Percentiles rank a stretch among this genome's conserved stretches.
Conservation (phyloP, 2,797 vertebrate species). For the Lacerta viridis region DNA sequence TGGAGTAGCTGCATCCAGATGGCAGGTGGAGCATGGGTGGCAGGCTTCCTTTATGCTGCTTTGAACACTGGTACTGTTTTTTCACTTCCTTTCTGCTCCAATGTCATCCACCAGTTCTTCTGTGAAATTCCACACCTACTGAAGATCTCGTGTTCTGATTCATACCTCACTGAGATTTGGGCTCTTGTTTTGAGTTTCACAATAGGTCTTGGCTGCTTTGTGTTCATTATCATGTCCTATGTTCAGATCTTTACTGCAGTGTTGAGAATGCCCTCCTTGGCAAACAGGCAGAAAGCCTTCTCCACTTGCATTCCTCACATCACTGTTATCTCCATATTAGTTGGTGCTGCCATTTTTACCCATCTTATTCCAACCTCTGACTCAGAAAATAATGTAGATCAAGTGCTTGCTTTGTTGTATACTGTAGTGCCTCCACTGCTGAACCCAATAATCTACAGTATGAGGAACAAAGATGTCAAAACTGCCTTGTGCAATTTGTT, state of each 20-base stretch:
- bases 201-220: background rate
- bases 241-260: background rate
- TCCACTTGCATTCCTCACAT: background rate
- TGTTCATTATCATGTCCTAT: background rate
- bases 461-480: background rate
- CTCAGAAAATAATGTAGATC: background rate
- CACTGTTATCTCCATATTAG: constrained; percentile 2
- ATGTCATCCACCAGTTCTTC: background rate
- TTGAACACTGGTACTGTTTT: constrained; percentile 34
- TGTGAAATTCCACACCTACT: background rate
- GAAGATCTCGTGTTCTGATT: constrained; percentile 10
- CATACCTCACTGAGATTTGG: constrained; percentile 10
- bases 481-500: background rate
- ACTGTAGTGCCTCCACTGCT: constrained; percentile 32
- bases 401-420: constrained; percentile 1
- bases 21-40: constrained; percentile 12
- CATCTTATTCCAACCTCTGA: background rate
- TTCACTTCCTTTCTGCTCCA: background rate
- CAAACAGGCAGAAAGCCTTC: background rate
- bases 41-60: background rate
- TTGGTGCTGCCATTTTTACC: constrained; percentile 2
- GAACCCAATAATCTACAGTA: constrained; percentile 26
- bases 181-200: background rate
- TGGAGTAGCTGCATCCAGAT: background rate
- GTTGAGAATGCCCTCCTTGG: background rate